A percentile compares a stretch with the other conserved stretches of the same genome.
phyloP scores from a whole-genome alignment of 2,113 vertebrate genomes.

The Gallinago jamesoni region DNA sequence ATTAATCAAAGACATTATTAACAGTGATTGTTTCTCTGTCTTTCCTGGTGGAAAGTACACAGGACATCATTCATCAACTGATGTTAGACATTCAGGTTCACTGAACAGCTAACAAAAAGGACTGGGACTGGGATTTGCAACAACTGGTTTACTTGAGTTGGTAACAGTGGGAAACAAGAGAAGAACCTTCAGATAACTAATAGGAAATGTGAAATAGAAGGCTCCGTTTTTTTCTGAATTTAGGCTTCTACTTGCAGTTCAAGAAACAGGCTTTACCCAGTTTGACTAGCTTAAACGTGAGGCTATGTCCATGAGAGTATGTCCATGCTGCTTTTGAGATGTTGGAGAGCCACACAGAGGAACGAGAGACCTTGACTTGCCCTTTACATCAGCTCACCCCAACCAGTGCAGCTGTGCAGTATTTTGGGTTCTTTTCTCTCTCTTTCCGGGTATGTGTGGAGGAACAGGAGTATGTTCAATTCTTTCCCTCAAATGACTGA shows the following conservation, averaged over 20 bases:
- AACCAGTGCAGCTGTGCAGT: background rate
- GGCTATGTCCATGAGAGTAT: no score
- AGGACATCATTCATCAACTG: background rate
- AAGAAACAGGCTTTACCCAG: background rate
- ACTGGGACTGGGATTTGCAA: background rate
- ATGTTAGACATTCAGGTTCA: background rate
- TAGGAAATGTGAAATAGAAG: background rate
- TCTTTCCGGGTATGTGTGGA: background rate
- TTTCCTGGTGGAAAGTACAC: background rate
- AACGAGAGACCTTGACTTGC: background rate
- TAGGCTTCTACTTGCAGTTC: background rate
- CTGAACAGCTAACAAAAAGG: background rate
- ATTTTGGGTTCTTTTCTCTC: background rate
- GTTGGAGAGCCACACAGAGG: background rate
- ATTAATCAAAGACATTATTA: background rate
- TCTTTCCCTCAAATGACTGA: background rate
- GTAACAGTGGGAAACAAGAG: background rate
- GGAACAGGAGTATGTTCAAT: background rate
- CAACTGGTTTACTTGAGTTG: background rate
- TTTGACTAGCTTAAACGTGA: background rate
- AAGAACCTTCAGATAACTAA: background rate
- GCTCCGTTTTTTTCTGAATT: background rate
- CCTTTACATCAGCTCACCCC: background rate
- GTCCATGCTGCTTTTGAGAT: background rate
- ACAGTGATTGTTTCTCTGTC: background rate